A percentile compares a stretch with the other conserved stretches of the same genome.
phyloP scores from a whole-genome alignment of 2,797 vertebrate genomes.

The Myotis myotis region DNA sequence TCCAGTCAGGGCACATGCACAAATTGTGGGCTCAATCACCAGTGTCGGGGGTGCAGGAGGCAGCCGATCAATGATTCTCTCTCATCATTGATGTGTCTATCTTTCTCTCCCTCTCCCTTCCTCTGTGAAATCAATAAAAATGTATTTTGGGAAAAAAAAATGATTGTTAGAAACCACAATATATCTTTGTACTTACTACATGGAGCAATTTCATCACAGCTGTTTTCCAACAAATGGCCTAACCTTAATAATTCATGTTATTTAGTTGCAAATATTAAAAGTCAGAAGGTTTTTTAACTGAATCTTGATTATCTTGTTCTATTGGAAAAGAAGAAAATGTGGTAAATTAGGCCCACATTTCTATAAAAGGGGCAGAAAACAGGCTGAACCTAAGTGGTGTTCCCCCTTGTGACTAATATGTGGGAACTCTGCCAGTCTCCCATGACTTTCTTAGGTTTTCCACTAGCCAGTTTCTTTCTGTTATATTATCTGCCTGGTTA shows the following conservation, averaged over 20 bases:
- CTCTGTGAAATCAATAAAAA: too few relatives aligned
- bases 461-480: not conserved
- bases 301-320: not conserved
- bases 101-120: too few relatives aligned
- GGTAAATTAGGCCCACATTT: not conserved
- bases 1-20: too few relatives aligned
- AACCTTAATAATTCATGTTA: not conserved
- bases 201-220: not conserved
- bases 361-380: not conserved
- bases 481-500: not conserved
- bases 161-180: not conserved
- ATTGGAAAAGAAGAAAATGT: not conserved
- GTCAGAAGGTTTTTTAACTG: not conserved
- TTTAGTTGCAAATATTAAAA: conserved; percentile 3
- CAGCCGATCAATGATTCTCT: too few relatives aligned
- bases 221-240: not conserved
- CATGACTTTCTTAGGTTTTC: not conserved
- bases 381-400: not conserved
- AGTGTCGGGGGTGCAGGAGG: too few relatives aligned
- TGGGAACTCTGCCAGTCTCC: not conserved
- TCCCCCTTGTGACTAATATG: not conserved
- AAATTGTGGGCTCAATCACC: too few relatives aligned
- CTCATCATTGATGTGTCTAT: too few relatives aligned
- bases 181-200: not conserved
- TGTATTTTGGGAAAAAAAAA: not conserved